These are phyloP conservation scores for Diphyllodes magnificus DNA, from an alignment of 2,113 vertebrate species.

Conservation along the genomic window DNA sequence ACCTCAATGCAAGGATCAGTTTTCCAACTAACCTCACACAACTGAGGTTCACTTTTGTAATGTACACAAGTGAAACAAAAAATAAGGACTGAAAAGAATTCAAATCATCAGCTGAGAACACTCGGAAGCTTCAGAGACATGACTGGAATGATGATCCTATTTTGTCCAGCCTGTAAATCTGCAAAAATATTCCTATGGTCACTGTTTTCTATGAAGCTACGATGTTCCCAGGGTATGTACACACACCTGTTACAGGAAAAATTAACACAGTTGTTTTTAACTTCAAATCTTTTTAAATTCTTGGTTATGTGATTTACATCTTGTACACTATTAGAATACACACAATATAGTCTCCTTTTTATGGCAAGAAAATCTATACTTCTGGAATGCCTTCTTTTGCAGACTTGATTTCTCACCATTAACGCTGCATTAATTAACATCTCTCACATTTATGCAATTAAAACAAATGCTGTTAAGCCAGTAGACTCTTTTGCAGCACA, in stretches of 20 bases:
- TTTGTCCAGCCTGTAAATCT: not conserved
- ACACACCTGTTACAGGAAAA: not conserved
- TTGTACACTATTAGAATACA: not conserved
- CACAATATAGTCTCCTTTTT: not conserved
- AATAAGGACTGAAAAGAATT: not conserved
- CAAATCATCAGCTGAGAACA: not conserved
- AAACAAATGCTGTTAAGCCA: not conserved
- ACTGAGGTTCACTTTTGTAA: not conserved
- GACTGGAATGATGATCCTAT: not conserved
- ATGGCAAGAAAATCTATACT: not conserved
- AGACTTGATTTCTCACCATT: not conserved
- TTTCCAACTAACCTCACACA: not conserved
- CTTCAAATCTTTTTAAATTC: not conserved
- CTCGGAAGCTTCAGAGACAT: not conserved
- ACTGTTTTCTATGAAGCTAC: not conserved
- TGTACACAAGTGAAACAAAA: not conserved
- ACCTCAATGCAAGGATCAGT: not conserved
- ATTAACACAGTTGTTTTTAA: not conserved
- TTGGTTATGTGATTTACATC: not conserved
- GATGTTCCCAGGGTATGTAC: not conserved
- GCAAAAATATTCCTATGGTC: not conserved
- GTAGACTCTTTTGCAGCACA: not conserved
- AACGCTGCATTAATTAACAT: not conserved
- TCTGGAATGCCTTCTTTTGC: not conserved
- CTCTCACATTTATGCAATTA: not conserved